Percentiles rank a stretch among this genome's conserved stretches.
phyloP scores from a whole-genome alignment of 2,888 invertebrate species.

The Prosopocoilus inquinatus region DNA sequence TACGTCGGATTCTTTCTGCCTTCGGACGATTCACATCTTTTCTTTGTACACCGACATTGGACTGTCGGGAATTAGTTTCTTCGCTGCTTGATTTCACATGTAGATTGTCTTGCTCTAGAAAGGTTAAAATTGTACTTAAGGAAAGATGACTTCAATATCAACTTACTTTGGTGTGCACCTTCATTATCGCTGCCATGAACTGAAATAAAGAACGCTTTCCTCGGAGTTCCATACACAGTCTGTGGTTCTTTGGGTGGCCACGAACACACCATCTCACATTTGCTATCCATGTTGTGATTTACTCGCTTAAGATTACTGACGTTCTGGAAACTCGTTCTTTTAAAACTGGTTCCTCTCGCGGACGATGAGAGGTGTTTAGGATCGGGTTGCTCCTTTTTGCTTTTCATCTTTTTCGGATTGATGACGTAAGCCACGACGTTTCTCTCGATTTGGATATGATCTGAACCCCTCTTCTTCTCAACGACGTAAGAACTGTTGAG shows the following conservation, averaged over 20 bases:
- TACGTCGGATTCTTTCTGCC: too few species aligned
- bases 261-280: neutral
- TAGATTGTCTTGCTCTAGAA: too few species aligned
- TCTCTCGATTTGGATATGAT: slow-evolving; percentile 12
- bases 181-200: neutral
- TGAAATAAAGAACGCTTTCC: neutral
- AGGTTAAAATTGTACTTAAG: too few species aligned
- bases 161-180: neutral
- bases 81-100: too few species aligned
- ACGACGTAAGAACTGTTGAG: neutral
- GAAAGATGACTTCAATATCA: too few species aligned
- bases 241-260: neutral
- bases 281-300: neutral
- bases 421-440: slow-evolving; percentile 14
- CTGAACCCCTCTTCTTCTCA: slow-evolving; percentile 3
- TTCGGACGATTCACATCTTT: too few species aligned
- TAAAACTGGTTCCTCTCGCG: too few species aligned
- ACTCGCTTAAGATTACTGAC: too few species aligned
- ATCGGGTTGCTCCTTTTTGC: neutral
- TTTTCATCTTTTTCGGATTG: neutral
- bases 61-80: too few species aligned
- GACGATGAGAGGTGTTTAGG: too few species aligned
- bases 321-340: too few species aligned
- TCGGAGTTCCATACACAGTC: neutral
- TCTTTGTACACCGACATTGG: too few species aligned